Conservation (phyloP, 2,888 invertebrate genomes). For the Rhingia rostrata region DNA sequence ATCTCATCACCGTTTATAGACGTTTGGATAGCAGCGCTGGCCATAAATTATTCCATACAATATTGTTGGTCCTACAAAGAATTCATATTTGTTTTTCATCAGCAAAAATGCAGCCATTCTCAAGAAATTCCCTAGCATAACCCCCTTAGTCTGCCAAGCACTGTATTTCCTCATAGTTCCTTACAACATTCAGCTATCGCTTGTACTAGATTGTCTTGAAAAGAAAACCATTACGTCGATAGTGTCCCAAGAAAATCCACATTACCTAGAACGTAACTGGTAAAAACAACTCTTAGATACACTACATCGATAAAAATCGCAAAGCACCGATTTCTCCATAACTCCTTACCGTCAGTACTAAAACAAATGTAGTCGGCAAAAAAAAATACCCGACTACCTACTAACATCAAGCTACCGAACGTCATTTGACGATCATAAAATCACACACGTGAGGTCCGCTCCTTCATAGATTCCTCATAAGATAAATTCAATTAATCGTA, state of each 20-base stretch:
- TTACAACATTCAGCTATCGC: too few species aligned
- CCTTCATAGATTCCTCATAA: constrained; percentile 48
- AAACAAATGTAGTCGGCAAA: constrained; percentile 21
- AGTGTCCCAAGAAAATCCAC: not conserved
- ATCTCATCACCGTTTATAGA: too few species aligned
- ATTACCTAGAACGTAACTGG: constrained; percentile 7
- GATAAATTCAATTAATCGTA: constrained; percentile 71
- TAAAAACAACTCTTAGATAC: not conserved
- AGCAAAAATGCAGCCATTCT: too few species aligned
- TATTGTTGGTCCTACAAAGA: too few species aligned
- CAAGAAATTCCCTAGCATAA: too few species aligned
- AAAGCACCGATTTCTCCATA: constrained; percentile 14
- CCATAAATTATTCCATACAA: too few species aligned
- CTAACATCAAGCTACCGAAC: constrained; percentile 61
- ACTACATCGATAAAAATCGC: constrained; percentile 38
- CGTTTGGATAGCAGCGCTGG: too few species aligned
- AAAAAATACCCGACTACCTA: constrained; percentile 45
- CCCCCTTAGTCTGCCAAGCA: too few species aligned
- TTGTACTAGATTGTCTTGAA: too few species aligned
- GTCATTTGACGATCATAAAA: constrained; percentile 57
- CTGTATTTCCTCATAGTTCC: too few species aligned
- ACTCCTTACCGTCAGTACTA: not conserved
- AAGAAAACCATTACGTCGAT: too few species aligned
- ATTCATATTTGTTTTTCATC: too few species aligned
- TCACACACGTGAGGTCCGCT: constrained; percentile 52